A percentile compares a stretch with the other conserved stretches of the same genome.
These are phyloP conservation scores for Heliocidaris erythrogramma DNA, from an alignment of 35 echinoderm and acorn worm species.

Conservation along the genomic window DNA sequence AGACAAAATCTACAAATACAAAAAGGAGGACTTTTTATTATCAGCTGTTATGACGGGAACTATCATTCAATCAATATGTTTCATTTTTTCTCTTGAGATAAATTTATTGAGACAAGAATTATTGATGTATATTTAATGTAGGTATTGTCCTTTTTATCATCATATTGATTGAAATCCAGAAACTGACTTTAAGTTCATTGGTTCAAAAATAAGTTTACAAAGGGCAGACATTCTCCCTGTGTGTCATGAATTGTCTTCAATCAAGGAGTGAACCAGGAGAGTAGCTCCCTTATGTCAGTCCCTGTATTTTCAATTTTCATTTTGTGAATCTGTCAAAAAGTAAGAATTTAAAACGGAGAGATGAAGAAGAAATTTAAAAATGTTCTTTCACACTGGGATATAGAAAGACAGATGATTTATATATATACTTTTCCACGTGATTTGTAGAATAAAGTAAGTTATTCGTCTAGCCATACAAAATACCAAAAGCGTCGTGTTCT, in stretches of 20 bases:
- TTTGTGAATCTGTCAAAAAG: conserved; percentile 47
- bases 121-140: conserved; percentile 14
- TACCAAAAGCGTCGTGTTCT: background rate
- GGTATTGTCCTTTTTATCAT: conserved; percentile 2
- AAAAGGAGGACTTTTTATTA: conserved; percentile 45
- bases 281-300: conserved; percentile 29
- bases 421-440: conserved; percentile 56
- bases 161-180: background rate
- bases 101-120: background rate
- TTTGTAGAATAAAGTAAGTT: conserved; percentile 57
- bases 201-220: background rate
- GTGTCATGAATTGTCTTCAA: background rate
- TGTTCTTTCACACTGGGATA: conserved; percentile 43
- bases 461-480: conserved; percentile 53
- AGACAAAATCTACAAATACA: conserved; percentile 35
- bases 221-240: background rate
- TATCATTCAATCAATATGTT: background rate
- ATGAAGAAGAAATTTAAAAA: background rate
- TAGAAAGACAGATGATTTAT: conserved; percentile 53
- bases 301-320: conserved; percentile 13
- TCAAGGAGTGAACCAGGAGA: conserved; percentile 18
- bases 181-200: background rate
- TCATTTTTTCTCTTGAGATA: background rate
- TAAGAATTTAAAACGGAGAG: background rate
- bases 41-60: conserved; percentile 38